These are phyloP conservation scores for Poecilus cupreus DNA, from an alignment of 2,888 invertebrate species.

Conservation along the genomic window DNA sequence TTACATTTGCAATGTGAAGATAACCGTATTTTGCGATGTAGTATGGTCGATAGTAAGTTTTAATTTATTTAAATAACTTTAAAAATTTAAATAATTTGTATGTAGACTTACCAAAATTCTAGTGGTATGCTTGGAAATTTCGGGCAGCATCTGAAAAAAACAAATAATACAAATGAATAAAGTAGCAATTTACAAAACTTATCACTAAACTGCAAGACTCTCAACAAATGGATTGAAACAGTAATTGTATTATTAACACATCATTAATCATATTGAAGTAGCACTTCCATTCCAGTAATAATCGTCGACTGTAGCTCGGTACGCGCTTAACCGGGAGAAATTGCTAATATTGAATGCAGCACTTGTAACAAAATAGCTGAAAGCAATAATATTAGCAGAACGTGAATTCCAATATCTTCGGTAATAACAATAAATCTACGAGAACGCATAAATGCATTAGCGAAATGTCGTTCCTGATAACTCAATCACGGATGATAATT, in stretches of 20 bases:
- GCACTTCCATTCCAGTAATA: background rate
- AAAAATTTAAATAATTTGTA: too few species aligned
- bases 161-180: too few species aligned
- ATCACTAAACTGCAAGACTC: background rate
- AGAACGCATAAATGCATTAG: constrained; percentile 50
- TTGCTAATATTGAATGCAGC: constrained; percentile 35
- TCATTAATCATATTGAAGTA: constrained; percentile 34
- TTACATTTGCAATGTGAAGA: too few species aligned
- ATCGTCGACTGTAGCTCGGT: background rate
- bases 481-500: constrained; percentile 51
- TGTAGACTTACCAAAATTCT: too few species aligned
- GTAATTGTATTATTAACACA: constrained; percentile 34
- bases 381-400: constrained; percentile 54
- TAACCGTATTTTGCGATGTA: too few species aligned
- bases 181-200: too few species aligned
- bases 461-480: constrained; percentile 50
- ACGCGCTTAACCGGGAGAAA: background rate
- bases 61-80: too few species aligned
- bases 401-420: constrained; percentile 50
- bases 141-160: too few species aligned
- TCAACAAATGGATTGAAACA: background rate
- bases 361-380: constrained; percentile 40
- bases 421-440: constrained; percentile 55
- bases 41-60: too few species aligned
- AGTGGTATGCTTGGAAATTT: too few species aligned